Conservation (phyloP, 2,888 invertebrate species). For the Netelia virgata region DNA sequence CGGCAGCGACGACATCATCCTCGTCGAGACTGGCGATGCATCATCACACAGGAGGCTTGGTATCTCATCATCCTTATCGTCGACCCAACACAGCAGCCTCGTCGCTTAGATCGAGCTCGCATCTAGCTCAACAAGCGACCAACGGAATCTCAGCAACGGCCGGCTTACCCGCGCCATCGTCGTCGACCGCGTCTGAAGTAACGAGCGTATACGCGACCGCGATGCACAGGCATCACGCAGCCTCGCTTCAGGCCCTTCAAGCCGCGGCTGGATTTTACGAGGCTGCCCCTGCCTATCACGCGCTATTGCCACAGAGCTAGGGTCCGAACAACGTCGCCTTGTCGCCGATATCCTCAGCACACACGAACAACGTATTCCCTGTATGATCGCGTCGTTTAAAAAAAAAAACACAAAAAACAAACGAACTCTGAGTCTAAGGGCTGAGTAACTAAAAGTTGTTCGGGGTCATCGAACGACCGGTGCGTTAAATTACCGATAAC, state of each 20-base stretch:
- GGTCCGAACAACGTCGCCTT: conserved; percentile 45
- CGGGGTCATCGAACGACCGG: too few species aligned
- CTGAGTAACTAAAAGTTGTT: too few species aligned
- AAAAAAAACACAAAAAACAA: too few species aligned
- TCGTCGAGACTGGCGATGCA: conserved; percentile 65
- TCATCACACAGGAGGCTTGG: conserved; percentile 62
- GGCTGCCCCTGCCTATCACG: conserved; percentile 81
- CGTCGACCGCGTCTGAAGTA: conserved; percentile 72
- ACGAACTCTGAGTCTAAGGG: too few species aligned
- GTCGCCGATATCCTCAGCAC: conserved; percentile 51
- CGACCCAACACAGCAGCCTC: conserved; percentile 65
- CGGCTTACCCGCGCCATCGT: conserved; percentile 61
- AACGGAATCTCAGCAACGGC: conserved; percentile 68
- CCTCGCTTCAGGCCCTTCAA: conserved; percentile 79
- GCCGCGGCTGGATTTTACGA: conserved; percentile 80
- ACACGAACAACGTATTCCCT: conserved; percentile 53
- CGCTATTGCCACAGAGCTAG: conserved; percentile 82
- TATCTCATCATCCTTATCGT: conserved; percentile 71
- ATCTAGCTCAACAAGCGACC: conserved; percentile 73
- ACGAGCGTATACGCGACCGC: conserved; percentile 81
- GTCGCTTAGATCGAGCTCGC: conserved; percentile 72
- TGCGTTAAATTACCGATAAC: too few species aligned
- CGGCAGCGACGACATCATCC: conserved; percentile 71
- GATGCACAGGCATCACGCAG: conserved; percentile 81
- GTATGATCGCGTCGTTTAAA: conserved; percentile 29